Conservation (phyloP, 2,797 vertebrate species). For the Anomalospiza imberbis region DNA sequence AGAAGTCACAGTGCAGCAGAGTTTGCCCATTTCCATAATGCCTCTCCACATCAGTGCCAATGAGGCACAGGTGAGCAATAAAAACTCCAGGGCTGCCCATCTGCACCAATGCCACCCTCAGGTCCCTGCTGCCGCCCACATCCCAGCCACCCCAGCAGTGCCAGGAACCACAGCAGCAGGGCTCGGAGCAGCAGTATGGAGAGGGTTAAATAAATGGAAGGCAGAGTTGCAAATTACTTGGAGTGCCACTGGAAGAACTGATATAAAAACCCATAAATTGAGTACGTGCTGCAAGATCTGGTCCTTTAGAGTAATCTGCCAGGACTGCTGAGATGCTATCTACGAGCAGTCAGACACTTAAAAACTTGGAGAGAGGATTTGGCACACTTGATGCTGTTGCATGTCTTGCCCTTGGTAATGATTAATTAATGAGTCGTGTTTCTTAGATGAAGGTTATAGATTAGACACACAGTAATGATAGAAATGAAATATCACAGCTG, state of each 20-base stretch:
- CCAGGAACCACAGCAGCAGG: neutral
- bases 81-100: neutral
- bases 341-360: neutral
- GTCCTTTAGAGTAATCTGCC: neutral
- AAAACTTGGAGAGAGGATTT: neutral
- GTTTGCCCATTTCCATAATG: accelerated
- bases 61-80: accelerated
- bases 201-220: neutral
- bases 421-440: constrained; percentile 38
- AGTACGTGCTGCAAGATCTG: neutral
- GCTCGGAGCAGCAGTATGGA: neutral
- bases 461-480: neutral
- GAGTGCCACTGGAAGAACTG: neutral
- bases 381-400: neutral
- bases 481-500: neutral
- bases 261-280: neutral
- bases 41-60: accelerated
- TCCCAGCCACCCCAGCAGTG: neutral
- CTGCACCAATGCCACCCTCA: neutral
- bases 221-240: neutral
- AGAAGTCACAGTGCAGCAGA: neutral
- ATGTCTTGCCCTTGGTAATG: constrained; percentile 29
- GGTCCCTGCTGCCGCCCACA: neutral
- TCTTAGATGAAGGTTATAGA: constrained; percentile 29
- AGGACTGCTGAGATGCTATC: neutral